These are phyloP conservation scores for Platysteira castanea DNA, from an alignment of 2,113 vertebrate species.

Conservation along the genomic window DNA sequence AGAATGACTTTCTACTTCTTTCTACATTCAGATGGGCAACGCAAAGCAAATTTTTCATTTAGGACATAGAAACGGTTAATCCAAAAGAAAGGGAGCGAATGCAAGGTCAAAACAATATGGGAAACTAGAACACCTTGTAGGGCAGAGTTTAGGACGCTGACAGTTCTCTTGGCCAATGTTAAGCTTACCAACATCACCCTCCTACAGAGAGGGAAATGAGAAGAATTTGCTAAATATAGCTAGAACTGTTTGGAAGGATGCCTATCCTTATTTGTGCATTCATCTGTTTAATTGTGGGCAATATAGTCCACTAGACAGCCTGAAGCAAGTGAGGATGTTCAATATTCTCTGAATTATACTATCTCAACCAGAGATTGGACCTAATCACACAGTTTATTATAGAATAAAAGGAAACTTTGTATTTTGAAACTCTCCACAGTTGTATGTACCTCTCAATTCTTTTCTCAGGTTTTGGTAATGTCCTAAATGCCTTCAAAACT, in stretches of 20 bases:
- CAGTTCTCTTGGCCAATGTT: neutral
- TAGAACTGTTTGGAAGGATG: constrained; percentile 34
- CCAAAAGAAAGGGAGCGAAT: neutral
- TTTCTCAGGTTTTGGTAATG: neutral
- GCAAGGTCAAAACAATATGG: neutral
- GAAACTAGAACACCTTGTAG: neutral
- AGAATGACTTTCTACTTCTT: neutral
- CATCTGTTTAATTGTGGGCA: constrained; percentile 59
- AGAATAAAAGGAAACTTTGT: neutral
- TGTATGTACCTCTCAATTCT: neutral
- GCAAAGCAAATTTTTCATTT: neutral
- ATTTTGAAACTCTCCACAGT: neutral
- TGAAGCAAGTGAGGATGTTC: neutral
- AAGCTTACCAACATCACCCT: constrained; percentile 9
- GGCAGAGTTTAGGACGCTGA: neutral
- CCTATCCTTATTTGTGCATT: constrained; percentile 44
- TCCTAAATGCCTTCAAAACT: neutral
- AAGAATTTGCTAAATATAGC: constrained; percentile 57
- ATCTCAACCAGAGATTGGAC: neutral
- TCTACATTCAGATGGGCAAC: neutral
- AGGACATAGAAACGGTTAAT: neutral
- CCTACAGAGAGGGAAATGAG: constrained; percentile 48
- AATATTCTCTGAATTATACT: neutral
- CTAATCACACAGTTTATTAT: neutral
- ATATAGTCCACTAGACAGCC: constrained; percentile 26